Conservation (phyloP, 2,113 vertebrate genomes). For the Anhinga anhinga region DNA sequence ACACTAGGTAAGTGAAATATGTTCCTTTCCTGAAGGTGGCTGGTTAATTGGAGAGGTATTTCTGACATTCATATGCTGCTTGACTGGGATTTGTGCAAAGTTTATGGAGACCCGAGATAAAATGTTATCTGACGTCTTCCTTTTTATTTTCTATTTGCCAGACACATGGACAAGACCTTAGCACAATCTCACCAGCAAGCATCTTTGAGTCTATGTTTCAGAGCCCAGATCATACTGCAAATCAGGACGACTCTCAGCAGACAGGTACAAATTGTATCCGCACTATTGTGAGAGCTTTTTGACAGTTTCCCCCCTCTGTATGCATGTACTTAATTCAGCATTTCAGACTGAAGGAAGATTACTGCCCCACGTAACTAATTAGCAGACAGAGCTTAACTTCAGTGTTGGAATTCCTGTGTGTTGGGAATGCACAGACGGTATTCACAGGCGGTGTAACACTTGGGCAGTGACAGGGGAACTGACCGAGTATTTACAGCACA, state of each 20-base stretch:
- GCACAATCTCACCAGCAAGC: constrained; percentile 88
- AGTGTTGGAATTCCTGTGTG: not conserved
- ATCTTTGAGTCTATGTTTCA: constrained; percentile 98
- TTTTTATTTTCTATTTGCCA: constrained; percentile 30
- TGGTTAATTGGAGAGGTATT: not conserved
- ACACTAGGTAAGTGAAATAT: not conserved
- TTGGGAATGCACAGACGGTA: not conserved
- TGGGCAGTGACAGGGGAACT: not conserved
- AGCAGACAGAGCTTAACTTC: not conserved
- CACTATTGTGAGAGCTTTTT: not conserved
- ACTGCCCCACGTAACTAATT: rapidly evolving
- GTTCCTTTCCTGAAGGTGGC: not conserved
- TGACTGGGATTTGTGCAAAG: not conserved
- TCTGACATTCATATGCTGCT: rapidly evolving
- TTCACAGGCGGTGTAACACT: rapidly evolving
- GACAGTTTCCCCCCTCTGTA: not conserved
- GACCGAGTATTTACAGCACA: rapidly evolving
- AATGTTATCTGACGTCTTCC: not conserved
- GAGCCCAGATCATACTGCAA: constrained; percentile 86
- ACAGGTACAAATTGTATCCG: constrained; percentile 69
- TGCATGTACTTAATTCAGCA: not conserved
- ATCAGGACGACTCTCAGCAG: constrained; percentile 84
- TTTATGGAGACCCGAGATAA: not conserved
- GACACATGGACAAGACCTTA: constrained; percentile 89
- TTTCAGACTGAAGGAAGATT: not conserved